Evolutionary conservation across 2,113 vertebrate genomes (phyloP).

Genomic region (Tychaedon coryphoeus): DNA sequence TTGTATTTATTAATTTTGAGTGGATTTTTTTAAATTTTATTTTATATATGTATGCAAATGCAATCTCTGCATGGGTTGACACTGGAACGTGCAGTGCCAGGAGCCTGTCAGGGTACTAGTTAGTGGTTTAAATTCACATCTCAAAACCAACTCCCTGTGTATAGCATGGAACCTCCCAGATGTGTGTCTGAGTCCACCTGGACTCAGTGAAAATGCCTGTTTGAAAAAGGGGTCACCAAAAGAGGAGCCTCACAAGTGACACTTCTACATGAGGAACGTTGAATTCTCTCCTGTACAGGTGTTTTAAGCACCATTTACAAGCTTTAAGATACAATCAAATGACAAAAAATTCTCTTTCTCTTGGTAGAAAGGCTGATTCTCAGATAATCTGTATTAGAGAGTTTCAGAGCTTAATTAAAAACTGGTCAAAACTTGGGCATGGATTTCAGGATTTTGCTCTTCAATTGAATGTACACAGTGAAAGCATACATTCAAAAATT

Average conservation of each 20-base stretch:
- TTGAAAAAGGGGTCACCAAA: neutral
- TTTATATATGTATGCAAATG: neutral
- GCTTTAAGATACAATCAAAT: neutral
- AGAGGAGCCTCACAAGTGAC: neutral
- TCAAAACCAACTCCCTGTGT: neutral
- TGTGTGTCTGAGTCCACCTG: neutral
- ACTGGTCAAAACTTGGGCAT: neutral
- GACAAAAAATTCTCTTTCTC: neutral
- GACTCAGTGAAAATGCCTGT: neutral
- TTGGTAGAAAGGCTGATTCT: neutral
- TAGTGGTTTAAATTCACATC: neutral
- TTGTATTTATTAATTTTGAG: neutral
- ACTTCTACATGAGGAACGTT: fast-evolving
- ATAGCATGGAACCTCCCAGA: neutral
- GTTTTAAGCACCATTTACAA: neutral
- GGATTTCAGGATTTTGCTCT: neutral
- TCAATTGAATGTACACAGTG: neutral
- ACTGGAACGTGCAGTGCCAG: neutral
- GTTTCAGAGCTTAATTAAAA: neutral
- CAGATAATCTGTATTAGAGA: neutral
- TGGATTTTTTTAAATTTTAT: neutral
- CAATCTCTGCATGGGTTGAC: neutral
- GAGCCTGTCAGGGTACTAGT: neutral
- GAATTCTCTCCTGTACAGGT: neutral
- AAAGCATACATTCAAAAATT: neutral